Percentiles rank a stretch among this genome's conserved stretches.
These are phyloP conservation scores for Phaethornis superciliosus DNA, from an alignment of 2,113 vertebrate genomes.

Conservation along the genomic window DNA sequence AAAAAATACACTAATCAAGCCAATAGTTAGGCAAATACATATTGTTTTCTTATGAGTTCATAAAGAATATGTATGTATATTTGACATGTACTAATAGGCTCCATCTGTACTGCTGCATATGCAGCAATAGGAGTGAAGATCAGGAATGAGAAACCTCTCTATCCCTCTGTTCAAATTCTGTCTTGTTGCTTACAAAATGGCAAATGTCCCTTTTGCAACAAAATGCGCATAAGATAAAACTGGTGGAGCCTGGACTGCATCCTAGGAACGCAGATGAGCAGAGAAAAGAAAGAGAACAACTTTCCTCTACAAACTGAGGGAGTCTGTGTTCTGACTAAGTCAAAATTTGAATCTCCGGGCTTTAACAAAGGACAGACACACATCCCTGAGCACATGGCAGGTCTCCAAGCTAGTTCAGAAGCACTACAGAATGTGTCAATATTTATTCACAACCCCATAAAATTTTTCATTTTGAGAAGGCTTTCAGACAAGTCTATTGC, in stretches of 20 bases:
- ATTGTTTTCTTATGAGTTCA: not conserved
- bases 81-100: not conserved
- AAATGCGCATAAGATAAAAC: not conserved
- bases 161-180: not conserved
- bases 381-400: accelerated
- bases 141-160: not conserved
- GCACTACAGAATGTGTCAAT: too few relatives aligned
- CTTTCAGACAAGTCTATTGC: not conserved
- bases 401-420: not conserved
- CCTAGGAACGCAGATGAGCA: accelerated
- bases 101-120: not conserved
- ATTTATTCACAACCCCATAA: not conserved
- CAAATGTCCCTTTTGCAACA: not conserved
- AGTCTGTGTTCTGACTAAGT: not conserved
- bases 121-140: not conserved
- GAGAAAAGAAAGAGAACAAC: not conserved
- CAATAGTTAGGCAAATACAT: not conserved
- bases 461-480: not conserved
- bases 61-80: not conserved
- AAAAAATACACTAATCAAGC: not conserved
- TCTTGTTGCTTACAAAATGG: not conserved
- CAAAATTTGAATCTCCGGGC: not conserved
- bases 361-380: not conserved
- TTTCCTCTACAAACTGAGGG: not conserved
- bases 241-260: not conserved